Conservation (phyloP, 2,113 vertebrate genomes). For the Myocastor coypus region DNA sequence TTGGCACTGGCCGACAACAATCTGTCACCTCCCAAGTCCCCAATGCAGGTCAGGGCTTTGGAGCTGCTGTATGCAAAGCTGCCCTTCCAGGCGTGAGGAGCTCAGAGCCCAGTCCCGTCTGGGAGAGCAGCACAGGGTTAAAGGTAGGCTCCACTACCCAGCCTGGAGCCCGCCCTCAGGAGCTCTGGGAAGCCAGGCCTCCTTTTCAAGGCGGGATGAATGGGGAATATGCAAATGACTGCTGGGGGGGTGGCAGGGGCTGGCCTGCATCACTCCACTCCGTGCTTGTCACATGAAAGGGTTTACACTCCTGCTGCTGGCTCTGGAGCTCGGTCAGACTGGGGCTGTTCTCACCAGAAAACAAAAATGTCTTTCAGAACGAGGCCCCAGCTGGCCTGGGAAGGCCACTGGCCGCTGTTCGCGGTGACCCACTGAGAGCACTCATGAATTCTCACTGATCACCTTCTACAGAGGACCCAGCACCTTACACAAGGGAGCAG, state of each 20-base stretch:
- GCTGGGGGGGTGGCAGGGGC: constrained; percentile 81
- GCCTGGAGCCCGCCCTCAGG: neutral
- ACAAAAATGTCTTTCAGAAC: constrained; percentile 85
- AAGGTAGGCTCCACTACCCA: neutral
- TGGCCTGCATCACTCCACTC: constrained; percentile 93
- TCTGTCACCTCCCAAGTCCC: neutral
- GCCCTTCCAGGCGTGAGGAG: neutral
- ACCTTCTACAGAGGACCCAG: neutral
- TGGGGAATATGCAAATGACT: constrained; percentile 89
- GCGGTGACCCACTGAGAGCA: neutral
- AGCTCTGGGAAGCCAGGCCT: constrained; percentile 79
- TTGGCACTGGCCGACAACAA: neutral
- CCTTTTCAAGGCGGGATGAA: constrained; percentile 86
- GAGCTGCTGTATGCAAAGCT: neutral
- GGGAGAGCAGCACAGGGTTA: constrained; percentile 48
- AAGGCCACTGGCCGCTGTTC: constrained; percentile 29
- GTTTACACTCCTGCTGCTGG: constrained; percentile 76
- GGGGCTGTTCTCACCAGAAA: constrained; percentile 82
- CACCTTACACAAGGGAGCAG: neutral
- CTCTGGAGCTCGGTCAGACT: constrained; percentile 74
- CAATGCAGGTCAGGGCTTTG: neutral
- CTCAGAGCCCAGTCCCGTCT: neutral
- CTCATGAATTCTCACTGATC: constrained; percentile 30
- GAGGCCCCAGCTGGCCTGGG: constrained; percentile 40
- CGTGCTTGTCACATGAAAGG: constrained; percentile 88